Conservation (phyloP, 2,888 invertebrate genomes). For the Brachyptera putata region DNA sequence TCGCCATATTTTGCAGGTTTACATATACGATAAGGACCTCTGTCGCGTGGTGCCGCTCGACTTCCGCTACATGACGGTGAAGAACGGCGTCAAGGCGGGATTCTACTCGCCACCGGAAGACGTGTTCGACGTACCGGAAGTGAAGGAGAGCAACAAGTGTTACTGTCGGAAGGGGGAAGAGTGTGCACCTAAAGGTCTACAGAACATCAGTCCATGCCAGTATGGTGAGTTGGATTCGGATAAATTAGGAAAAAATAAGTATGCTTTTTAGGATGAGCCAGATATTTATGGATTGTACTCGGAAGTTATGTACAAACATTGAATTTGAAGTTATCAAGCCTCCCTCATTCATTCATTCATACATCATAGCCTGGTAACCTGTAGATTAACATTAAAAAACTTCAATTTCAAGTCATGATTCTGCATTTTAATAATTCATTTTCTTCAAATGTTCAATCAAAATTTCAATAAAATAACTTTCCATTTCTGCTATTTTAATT, state of each 20-base stretch:
- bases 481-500: too few species aligned
- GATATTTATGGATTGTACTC: too few species aligned
- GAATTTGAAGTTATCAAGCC: too few species aligned
- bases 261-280: neutral
- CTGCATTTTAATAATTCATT: too few species aligned
- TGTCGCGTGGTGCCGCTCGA: slow-evolving; percentile 74
- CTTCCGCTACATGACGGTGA: slow-evolving; percentile 63
- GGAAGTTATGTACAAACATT: too few species aligned
- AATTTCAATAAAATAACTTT: too few species aligned
- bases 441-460: too few species aligned
- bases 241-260: neutral
- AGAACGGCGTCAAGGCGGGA: slow-evolving; percentile 64
- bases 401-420: too few species aligned
- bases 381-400: too few species aligned
- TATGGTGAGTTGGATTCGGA: slow-evolving; percentile 67
- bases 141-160: slow-evolving; percentile 68
- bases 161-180: slow-evolving; percentile 63
- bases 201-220: slow-evolving; percentile 84
- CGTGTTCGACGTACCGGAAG: slow-evolving; percentile 56
- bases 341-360: too few species aligned
- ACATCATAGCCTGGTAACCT: too few species aligned
- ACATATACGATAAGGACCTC: slow-evolving; percentile 81
- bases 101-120: slow-evolving; percentile 67
- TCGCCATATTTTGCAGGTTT: too few species aligned
- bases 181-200: slow-evolving; percentile 70